Percentiles rank a stretch among this genome's conserved stretches.
phyloP scores from a whole-genome alignment of 2,797 vertebrate species.

The Sebastes kiyomatsui region DNA sequence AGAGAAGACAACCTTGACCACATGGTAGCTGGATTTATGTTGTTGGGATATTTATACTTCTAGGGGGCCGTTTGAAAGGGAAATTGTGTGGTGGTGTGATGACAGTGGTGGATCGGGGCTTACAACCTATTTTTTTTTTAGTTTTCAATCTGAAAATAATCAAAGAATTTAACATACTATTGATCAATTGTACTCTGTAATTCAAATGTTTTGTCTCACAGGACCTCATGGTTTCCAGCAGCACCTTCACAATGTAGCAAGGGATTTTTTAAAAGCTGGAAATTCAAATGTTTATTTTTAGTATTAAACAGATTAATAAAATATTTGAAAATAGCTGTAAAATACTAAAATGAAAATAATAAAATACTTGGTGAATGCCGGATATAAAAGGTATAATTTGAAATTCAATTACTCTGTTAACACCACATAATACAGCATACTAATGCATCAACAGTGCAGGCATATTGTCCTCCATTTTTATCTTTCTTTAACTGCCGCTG shows the following conservation, averaged over 20 bases:
- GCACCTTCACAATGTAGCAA: not conserved
- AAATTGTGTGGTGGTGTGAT: not conserved
- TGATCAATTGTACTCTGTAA: not conserved
- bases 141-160: not conserved
- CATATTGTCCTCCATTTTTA: no score
- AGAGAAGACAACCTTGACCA: not conserved
- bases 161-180: not conserved
- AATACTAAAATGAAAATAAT: not conserved
- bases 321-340: not conserved
- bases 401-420: not conserved
- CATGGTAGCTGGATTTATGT: not conserved
- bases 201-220: not conserved
- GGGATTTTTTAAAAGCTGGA: not conserved
- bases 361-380: not conserved
- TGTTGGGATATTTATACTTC: not conserved
- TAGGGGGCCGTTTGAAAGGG: not conserved
- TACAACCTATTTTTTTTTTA: not conserved
- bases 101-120: not conserved
- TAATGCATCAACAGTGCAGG: no score
- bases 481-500: no score
- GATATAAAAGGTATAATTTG: accelerated
- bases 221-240: not conserved
- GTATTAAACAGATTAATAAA: no score
- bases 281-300: not conserved
- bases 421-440: no score